Evolutionary conservation across 2,797 vertebrate genomes (phyloP).

Genomic region (Anomalospiza imberbis): DNA sequence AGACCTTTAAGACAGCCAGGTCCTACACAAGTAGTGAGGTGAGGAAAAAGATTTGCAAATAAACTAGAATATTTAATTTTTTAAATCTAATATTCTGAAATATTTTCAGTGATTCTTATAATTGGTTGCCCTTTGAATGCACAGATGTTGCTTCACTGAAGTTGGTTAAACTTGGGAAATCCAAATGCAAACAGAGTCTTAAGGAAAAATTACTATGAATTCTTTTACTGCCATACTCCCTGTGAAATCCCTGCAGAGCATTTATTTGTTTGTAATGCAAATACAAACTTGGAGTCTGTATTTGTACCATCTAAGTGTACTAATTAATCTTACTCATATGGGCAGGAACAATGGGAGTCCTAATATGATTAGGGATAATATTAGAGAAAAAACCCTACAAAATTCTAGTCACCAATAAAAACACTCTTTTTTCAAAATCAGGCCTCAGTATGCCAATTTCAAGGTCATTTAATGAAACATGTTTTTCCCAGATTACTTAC

Average conservation of each 20-base stretch:
- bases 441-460: background rate
- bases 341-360: background rate
- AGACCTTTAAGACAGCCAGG: background rate
- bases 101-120: background rate
- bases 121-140: background rate
- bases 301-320: background rate
- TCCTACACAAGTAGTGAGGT: background rate
- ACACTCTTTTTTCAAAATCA: background rate
- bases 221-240: background rate
- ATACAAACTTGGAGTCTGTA: background rate
- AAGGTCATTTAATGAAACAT: constrained; percentile 6
- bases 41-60: background rate
- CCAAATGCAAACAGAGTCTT: background rate
- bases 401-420: background rate
- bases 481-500: background rate
- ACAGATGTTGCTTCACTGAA: background rate
- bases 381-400: background rate
- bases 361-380: background rate
- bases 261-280: background rate
- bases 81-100: background rate
- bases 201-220: background rate
- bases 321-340: background rate
- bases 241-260: background rate
- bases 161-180: background rate
- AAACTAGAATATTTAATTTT: background rate